Conservation (phyloP, 1,140 invertebrate species). For the Drosophila punjabiensis region DNA sequence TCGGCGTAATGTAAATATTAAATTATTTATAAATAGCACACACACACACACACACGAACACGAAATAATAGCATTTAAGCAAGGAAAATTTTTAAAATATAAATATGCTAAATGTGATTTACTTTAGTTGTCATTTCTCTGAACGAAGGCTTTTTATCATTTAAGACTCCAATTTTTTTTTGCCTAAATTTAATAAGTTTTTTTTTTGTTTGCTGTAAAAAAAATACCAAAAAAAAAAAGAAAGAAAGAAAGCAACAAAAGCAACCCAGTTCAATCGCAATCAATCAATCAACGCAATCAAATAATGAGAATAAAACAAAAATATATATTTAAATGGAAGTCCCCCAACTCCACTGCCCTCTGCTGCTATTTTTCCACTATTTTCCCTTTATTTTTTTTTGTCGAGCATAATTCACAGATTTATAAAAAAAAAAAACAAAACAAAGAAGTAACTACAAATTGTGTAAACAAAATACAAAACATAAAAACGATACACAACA, state of each 20-base stretch:
- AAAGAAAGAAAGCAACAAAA: neutral
- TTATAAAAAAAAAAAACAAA: slow-evolving; percentile 6
- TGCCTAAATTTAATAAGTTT: slow-evolving; percentile 28
- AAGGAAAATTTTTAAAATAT: slow-evolving; percentile 44
- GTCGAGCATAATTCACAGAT: slow-evolving; percentile 4
- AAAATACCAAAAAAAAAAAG: slow-evolving; percentile 41
- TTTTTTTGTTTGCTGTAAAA: slow-evolving; percentile 46
- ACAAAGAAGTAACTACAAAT: slow-evolving; percentile 41
- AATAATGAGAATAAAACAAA: neutral
- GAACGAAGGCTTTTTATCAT: slow-evolving; percentile 74
- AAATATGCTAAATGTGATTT: slow-evolving; percentile 78
- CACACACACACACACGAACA: slow-evolving; percentile 13
- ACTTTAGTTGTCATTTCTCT: slow-evolving; percentile 72
- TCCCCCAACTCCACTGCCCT: slow-evolving; percentile 30
- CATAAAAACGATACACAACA: slow-evolving; percentile 13
- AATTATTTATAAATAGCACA: slow-evolving; percentile 41
- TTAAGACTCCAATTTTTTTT: slow-evolving; percentile 58
- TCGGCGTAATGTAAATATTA: slow-evolving; percentile 62
- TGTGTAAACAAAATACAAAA: slow-evolving; percentile 39
- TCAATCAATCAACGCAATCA: slow-evolving; percentile 20
- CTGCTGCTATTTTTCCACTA: neutral
- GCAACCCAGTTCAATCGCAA: slow-evolving; percentile 15
- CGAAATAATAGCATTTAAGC: slow-evolving; percentile 27
- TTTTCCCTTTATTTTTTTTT: slow-evolving; percentile 4
- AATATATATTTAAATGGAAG: slow-evolving; percentile 10